A percentile compares a stretch with the other conserved stretches of the same genome.
Conservation (phyloP, 2,113 vertebrate genomes). For the Phocoena sinus region DNA sequence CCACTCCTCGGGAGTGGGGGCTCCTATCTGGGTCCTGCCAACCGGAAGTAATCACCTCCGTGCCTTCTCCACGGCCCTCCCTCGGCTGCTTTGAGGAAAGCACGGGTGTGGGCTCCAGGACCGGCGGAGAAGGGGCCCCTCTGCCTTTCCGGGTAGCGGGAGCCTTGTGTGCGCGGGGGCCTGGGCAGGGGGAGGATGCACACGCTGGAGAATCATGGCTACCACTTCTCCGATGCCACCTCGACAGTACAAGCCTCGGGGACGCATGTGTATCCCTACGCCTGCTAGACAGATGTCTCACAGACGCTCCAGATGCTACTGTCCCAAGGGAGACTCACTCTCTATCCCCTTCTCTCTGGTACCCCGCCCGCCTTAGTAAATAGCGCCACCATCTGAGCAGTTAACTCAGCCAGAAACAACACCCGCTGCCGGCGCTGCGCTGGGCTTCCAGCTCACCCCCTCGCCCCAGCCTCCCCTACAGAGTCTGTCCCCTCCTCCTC, state of each 20-base stretch:
- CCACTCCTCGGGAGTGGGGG: neutral
- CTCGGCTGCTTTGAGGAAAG: neutral
- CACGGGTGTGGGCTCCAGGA: neutral
- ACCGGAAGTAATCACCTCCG: neutral
- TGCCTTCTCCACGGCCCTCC: fast-evolving
- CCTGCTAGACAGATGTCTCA: neutral
- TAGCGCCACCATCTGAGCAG: neutral
- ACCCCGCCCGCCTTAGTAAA: neutral
- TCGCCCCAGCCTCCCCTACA: neutral
- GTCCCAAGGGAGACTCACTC: neutral
- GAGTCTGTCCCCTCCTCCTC: too few species aligned
- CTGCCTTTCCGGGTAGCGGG: neutral
- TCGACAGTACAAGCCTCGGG: neutral
- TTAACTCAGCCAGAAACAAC: neutral
- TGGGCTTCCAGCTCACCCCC: neutral
- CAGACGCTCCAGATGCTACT: fast-evolving
- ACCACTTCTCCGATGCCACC: fast-evolving
- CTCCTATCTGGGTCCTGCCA: too few species aligned
- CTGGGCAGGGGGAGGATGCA: fast-evolving
- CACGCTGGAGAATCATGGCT: neutral
- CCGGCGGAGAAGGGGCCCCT: neutral
- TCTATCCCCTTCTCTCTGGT: fast-evolving
- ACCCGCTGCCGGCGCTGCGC: neutral
- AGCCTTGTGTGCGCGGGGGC: neutral
- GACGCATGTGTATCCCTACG: fast-evolving